phyloP scores from a whole-genome alignment of 2,888 invertebrate genomes.

The Meloe dianella region DNA sequence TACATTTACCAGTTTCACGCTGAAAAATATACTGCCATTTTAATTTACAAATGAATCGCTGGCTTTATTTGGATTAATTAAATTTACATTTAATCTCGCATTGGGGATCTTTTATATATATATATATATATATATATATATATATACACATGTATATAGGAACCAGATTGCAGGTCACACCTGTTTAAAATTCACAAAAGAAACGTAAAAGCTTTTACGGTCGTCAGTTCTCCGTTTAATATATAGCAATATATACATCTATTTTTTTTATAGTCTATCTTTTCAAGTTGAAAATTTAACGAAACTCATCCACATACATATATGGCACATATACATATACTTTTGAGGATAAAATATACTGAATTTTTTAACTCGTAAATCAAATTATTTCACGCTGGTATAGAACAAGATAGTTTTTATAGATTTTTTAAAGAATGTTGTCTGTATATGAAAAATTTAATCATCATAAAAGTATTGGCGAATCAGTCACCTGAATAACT shows the following conservation, averaged over 20 bases:
- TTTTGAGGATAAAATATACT: background rate
- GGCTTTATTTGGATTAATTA: constrained; percentile 44
- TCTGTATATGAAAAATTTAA: background rate
- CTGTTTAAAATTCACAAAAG: constrained; percentile 30
- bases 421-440: too few relatives aligned
- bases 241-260: constrained; percentile 26
- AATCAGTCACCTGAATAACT: background rate
- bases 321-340: too few relatives aligned
- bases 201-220: constrained; percentile 29
- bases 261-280: constrained; percentile 28
- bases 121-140: constrained; percentile 14
- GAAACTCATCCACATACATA: background rate
- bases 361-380: background rate
- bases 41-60: constrained; percentile 39
- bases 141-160: background rate
- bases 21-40: constrained; percentile 25
- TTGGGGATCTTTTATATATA: constrained; percentile 35
- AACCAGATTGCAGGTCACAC: constrained; percentile 26
- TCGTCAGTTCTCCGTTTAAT: constrained; percentile 27
- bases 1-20: constrained; percentile 29
- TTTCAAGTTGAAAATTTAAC: constrained; percentile 12
- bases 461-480: background rate
- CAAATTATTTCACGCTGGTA: background rate
- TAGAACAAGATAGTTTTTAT: background rate
- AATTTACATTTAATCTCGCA: constrained; percentile 47